A percentile compares a stretch with the other conserved stretches of the same genome.
These are phyloP conservation scores for Trichonephila clavata DNA, from an alignment of 1,140 invertebrate genomes.

Conservation along the genomic window DNA sequence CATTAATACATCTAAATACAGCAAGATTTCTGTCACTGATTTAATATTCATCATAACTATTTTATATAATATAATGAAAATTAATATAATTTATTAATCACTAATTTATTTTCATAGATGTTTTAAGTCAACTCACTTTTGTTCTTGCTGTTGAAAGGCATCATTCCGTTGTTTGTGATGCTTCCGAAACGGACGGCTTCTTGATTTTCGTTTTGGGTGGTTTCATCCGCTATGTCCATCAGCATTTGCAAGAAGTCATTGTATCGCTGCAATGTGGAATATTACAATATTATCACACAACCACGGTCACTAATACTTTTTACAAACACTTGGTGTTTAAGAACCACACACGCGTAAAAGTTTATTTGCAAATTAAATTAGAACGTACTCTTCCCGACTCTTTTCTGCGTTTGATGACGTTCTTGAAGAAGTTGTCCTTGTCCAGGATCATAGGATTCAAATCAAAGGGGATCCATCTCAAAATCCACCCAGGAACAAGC, in stretches of 20 bases:
- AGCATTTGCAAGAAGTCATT: conserved; percentile 71
- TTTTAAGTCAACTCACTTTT: not conserved
- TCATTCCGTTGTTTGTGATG: not conserved
- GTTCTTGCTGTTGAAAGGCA: not conserved
- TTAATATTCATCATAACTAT: too few relatives aligned
- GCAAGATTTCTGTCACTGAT: too few relatives aligned
- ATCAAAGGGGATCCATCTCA: not conserved
- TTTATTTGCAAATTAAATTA: not conserved
- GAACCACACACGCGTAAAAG: too few relatives aligned
- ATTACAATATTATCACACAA: not conserved
- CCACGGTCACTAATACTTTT: not conserved
- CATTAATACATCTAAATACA: too few relatives aligned
- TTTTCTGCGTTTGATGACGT: conserved; percentile 66
- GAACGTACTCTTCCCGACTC: not conserved
- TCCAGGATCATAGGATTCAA: not conserved
- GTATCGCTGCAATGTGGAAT: not conserved
- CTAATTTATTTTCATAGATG: too few relatives aligned
- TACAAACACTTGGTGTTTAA: too few relatives aligned
- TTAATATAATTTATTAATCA: too few relatives aligned
- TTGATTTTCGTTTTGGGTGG: conserved; percentile 1
- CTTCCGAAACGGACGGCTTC: not conserved
- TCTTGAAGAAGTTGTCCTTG: conserved; percentile 59
- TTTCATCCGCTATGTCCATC: conserved; percentile 54
- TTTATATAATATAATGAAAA: too few relatives aligned
- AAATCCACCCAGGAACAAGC: not conserved